phyloP scores from a whole-genome alignment of 2,888 invertebrate species.

The Uloborus plumipes region DNA sequence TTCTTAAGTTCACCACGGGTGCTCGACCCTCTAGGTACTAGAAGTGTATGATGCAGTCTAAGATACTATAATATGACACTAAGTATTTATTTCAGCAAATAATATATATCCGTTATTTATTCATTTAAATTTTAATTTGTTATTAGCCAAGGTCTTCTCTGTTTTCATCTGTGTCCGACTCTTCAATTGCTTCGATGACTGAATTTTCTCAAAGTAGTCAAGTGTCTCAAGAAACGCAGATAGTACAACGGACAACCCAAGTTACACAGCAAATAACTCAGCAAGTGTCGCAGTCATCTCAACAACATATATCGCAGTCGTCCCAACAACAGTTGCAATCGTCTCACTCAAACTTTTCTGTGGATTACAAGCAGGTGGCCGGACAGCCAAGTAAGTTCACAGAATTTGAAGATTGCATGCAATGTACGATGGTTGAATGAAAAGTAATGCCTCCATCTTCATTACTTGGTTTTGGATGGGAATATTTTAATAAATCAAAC shows the following conservation, averaged over 20 bases:
- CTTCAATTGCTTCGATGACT: neutral
- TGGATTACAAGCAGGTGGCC: constrained; percentile 49
- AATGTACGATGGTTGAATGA: too few relatives aligned
- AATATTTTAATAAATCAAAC: too few relatives aligned
- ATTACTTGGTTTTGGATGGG: too few relatives aligned
- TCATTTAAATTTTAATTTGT: neutral
- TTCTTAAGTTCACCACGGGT: too few relatives aligned
- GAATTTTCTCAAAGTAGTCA: constrained; percentile 37
- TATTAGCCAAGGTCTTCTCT: constrained; percentile 26
- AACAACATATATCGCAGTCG: neutral
- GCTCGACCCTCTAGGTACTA: too few relatives aligned
- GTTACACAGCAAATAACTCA: constrained; percentile 24
- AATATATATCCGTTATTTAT: neutral
- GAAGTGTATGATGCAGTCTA: too few relatives aligned
- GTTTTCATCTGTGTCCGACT: constrained; percentile 35
- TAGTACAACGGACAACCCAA: constrained; percentile 15
- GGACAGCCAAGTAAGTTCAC: constrained; percentile 44
- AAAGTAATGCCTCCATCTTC: too few relatives aligned
- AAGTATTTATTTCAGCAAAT: too few relatives aligned
- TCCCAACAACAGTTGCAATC: neutral
- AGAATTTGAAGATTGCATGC: too few relatives aligned
- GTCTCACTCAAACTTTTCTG: constrained; percentile 8
- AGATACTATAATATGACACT: too few relatives aligned
- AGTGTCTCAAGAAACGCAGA: constrained; percentile 17
- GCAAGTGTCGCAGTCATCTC: neutral